A percentile compares a stretch with the other conserved stretches of the same genome.
phyloP scores from a whole-genome alignment of 2,797 vertebrate genomes.

The Buceros bicornis region DNA sequence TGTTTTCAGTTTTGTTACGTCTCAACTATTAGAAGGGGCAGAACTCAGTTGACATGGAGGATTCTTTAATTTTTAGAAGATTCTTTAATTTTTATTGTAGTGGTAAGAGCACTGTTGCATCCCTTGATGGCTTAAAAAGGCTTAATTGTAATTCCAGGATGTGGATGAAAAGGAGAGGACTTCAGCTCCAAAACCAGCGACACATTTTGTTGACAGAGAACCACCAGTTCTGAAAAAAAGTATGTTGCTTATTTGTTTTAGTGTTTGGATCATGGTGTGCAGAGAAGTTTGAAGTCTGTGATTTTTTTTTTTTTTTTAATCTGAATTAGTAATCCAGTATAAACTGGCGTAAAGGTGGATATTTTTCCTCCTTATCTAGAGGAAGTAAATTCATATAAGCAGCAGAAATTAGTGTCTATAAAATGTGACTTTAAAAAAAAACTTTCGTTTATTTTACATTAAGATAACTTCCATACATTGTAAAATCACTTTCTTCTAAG shows the following conservation, averaged over 20 bases:
- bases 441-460: neutral
- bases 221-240: conserved; percentile 85
- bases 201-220: conserved; percentile 83
- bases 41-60: neutral
- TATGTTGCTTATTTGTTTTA: conserved; percentile 75
- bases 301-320: neutral
- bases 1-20: neutral
- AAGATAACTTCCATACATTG: neutral
- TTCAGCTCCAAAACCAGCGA: conserved; percentile 82
- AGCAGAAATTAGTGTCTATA: neutral
- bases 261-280: neutral
- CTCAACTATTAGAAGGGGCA: neutral
- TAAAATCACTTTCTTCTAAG: neutral
- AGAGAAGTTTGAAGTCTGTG: neutral
- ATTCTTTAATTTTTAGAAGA: neutral
- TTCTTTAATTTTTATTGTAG: no score
- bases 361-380: neutral
- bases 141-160: conserved; percentile 80
- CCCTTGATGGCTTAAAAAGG: neutral
- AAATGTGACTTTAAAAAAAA: neutral
- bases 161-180: conserved; percentile 72
- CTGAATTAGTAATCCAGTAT: neutral
- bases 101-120: neutral
- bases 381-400: neutral
- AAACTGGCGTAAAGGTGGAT: neutral